These are phyloP conservation scores for Macrosteles quadrilineatus DNA, from an alignment of 1,140 invertebrate species.

Conservation along the genomic window DNA sequence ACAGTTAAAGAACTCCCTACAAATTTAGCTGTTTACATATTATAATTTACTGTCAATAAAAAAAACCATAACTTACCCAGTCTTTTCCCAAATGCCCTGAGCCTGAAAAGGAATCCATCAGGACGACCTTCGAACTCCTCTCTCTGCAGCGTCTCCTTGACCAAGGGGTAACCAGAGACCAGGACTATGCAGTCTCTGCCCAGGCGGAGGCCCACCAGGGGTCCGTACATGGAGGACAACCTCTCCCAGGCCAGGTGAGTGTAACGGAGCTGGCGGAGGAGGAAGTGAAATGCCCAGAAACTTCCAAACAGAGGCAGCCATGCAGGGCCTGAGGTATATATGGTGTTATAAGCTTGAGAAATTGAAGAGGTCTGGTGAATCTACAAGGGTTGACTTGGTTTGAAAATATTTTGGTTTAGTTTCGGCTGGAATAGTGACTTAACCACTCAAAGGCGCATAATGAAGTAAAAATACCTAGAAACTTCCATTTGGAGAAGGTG, in stretches of 20 bases:
- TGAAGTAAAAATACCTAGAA: too few species aligned
- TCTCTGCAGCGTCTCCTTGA: slow-evolving; percentile 59
- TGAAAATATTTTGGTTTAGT: too few species aligned
- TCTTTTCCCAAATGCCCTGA: slow-evolving; percentile 63
- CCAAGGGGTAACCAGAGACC: slow-evolving; percentile 60
- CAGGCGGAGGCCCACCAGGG: slow-evolving; percentile 55
- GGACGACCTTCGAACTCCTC: slow-evolving; percentile 71
- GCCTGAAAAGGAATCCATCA: slow-evolving; percentile 65
- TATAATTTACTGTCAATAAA: too few species aligned
- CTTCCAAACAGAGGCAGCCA: slow-evolving; percentile 55
- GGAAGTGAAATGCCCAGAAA: slow-evolving; percentile 43
- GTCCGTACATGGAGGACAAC: slow-evolving; percentile 47
- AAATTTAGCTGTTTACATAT: too few species aligned
- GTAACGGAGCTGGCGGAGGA: slow-evolving; percentile 46
- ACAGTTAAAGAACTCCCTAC: too few species aligned
- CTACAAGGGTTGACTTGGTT: too few species aligned
- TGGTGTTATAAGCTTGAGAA: slow-evolving; percentile 9
- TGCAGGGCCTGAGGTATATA: slow-evolving; percentile 52
- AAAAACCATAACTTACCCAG: slow-evolving; percentile 58
- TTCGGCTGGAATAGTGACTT: too few species aligned
- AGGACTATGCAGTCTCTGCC: slow-evolving; percentile 62
- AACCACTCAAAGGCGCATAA: too few species aligned
- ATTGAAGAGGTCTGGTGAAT: too few species aligned
- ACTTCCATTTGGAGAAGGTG: too few species aligned
- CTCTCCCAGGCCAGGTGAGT: slow-evolving; percentile 49